These are phyloP conservation scores for Leptocoma aspasia DNA, from an alignment of 2,113 vertebrate genomes.

Conservation along the genomic window DNA sequence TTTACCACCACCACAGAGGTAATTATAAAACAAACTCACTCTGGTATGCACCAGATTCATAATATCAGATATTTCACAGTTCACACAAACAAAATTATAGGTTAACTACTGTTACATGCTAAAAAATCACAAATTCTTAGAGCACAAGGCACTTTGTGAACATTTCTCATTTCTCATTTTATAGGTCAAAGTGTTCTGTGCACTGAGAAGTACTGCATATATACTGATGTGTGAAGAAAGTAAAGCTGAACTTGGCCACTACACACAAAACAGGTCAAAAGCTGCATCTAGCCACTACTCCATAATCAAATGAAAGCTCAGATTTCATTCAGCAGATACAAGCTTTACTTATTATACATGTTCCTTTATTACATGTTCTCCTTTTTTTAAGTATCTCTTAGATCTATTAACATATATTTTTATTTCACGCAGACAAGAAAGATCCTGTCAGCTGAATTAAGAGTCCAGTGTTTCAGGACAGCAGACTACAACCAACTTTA, in stretches of 20 bases:
- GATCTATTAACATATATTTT: not conserved
- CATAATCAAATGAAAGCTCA: not conserved
- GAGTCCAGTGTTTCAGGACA: not conserved
- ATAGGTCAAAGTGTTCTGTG: not conserved
- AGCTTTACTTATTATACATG: not conserved
- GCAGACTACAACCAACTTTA: not conserved
- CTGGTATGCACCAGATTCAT: rapidly evolving
- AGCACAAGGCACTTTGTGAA: rapidly evolving
- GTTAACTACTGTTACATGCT: not conserved
- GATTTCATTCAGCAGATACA: not conserved
- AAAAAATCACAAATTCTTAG: not conserved
- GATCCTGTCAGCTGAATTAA: not conserved
- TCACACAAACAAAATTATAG: not conserved
- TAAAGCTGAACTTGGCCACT: not conserved
- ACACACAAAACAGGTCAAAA: rapidly evolving
- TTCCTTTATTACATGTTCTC: not conserved
- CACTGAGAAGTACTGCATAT: not conserved
- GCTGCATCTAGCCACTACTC: not conserved
- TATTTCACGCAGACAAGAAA: not conserved
- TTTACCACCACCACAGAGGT: not conserved
- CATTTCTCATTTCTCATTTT: not conserved
- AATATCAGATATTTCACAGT: not conserved
- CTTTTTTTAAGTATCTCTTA: not conserved
- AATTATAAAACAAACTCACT: not conserved
- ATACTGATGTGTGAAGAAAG: rapidly evolving